Percentiles rank a stretch among this genome's conserved stretches.
Evolutionary conservation across 2,113 vertebrate genomes (phyloP).

Genomic region (Scartelaos histophorus): DNA sequence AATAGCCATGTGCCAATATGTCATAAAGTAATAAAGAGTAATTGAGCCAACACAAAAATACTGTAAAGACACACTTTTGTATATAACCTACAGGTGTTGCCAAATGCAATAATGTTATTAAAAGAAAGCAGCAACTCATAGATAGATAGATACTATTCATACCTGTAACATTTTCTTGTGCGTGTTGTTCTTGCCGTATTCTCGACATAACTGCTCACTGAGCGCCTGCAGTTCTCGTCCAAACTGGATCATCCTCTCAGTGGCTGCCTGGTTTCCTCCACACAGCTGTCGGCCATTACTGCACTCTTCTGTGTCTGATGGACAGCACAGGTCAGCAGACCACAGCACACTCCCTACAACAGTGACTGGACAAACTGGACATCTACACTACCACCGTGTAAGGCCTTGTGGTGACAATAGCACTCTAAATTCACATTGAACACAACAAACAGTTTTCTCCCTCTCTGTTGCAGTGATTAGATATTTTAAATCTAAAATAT

Average conservation of each 20-base stretch:
- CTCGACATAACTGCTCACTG: slow-evolving; percentile 90
- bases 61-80: background rate
- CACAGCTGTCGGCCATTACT: slow-evolving; percentile 89
- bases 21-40: background rate
- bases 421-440: background rate
- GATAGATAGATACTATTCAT: background rate
- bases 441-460: background rate
- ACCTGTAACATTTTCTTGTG: slow-evolving; percentile 80
- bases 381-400: background rate
- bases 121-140: background rate
- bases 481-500: background rate
- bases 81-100: background rate
- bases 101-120: background rate
- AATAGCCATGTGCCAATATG: no score
- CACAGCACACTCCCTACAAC: background rate
- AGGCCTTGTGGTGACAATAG: background rate
- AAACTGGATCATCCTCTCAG: slow-evolving; percentile 97
- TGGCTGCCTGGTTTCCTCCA: slow-evolving; percentile 94
- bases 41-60: background rate
- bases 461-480: no score
- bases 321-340: slow-evolving; percentile 10
- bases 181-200: slow-evolving; percentile 90
- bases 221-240: slow-evolving; percentile 93
- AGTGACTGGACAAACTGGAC: background rate
- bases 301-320: slow-evolving; percentile 81